Percentiles rank a stretch among this genome's conserved stretches.
phyloP scores from a whole-genome alignment of 2,113 vertebrate genomes.

The Alouatta palliata region DNA sequence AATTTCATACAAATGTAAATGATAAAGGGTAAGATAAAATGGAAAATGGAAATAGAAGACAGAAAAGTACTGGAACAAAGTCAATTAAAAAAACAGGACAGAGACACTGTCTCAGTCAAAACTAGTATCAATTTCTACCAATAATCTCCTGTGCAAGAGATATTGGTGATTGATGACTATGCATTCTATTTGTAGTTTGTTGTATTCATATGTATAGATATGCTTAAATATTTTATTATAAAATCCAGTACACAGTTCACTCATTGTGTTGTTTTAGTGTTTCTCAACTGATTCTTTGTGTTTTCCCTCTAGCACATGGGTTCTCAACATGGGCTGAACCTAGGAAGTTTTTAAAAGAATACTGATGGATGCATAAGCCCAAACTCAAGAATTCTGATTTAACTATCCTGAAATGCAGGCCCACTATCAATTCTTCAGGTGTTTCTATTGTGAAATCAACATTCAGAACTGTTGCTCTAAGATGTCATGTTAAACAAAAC shows the following conservation, averaged over 20 bases:
- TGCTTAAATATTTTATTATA: not conserved
- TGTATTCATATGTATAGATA: not conserved
- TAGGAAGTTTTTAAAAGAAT: not conserved
- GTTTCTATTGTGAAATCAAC: not conserved
- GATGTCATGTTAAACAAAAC: not conserved
- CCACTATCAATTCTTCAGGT: not conserved
- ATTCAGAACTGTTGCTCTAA: not conserved
- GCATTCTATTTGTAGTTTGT: not conserved
- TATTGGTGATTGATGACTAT: too few relatives aligned
- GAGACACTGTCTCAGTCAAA: not conserved
- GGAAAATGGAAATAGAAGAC: not conserved
- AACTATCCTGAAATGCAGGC: not conserved
- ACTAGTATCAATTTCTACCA: not conserved
- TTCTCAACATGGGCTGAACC: not conserved
- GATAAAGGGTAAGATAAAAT: not conserved
- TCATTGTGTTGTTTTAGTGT: not conserved
- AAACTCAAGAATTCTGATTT: not conserved
- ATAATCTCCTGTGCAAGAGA: too few relatives aligned
- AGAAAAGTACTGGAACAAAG: not conserved
- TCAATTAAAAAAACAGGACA: not conserved
- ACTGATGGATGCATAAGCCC: too few relatives aligned
- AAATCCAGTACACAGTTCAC: slow-evolving; percentile 16
- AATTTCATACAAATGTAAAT: slow-evolving; percentile 1
- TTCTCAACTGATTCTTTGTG: not conserved
- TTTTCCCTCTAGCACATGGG: not conserved